Conservation (phyloP, 2,113 vertebrate genomes). For the Strix uralensis region DNA sequence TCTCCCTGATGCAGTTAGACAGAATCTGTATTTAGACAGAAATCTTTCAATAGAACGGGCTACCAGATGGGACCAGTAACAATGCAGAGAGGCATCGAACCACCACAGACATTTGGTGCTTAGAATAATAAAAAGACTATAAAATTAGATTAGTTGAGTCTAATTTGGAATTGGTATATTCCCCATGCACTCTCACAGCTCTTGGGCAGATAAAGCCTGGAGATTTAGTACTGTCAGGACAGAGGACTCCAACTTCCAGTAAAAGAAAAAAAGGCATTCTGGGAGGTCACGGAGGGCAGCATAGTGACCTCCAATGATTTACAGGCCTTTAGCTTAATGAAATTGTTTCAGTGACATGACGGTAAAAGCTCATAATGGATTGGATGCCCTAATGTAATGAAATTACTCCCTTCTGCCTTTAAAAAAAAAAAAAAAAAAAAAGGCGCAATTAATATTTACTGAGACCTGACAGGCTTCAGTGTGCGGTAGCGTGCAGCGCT, state of each 20-base stretch:
- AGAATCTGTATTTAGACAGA: slow-evolving; percentile 72
- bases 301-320: slow-evolving; percentile 96
- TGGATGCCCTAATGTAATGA: slow-evolving; percentile 99
- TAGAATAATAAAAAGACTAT: slow-evolving; percentile 94
- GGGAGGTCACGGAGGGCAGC: slow-evolving; percentile 82
- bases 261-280: slow-evolving; percentile 84
- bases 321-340: slow-evolving; percentile 99
- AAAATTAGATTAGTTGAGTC: slow-evolving; percentile 90
- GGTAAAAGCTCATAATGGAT: slow-evolving; percentile 99
- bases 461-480: slow-evolving; percentile 89
- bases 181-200: slow-evolving; percentile 76
- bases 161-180: slow-evolving; percentile 85
- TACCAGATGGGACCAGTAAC: slow-evolving; percentile 86
- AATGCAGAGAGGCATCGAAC: slow-evolving; percentile 82
- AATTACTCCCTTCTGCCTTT: slow-evolving; percentile 98
- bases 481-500: slow-evolving; percentile 74
- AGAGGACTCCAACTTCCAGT: slow-evolving; percentile 89
- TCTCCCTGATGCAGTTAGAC: slow-evolving; percentile 66
- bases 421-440: slow-evolving; percentile 38
- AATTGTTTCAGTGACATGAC: slow-evolving; percentile 99
- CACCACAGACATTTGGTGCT: slow-evolving; percentile 89
- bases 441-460: slow-evolving; percentile 99
- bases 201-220: slow-evolving; percentile 81
- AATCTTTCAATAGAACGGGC: slow-evolving; percentile 75
- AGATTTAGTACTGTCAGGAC: slow-evolving; percentile 83